These are phyloP conservation scores for Zosterops lateralis DNA, from an alignment of 2,113 vertebrate species.

Conservation along the genomic window DNA sequence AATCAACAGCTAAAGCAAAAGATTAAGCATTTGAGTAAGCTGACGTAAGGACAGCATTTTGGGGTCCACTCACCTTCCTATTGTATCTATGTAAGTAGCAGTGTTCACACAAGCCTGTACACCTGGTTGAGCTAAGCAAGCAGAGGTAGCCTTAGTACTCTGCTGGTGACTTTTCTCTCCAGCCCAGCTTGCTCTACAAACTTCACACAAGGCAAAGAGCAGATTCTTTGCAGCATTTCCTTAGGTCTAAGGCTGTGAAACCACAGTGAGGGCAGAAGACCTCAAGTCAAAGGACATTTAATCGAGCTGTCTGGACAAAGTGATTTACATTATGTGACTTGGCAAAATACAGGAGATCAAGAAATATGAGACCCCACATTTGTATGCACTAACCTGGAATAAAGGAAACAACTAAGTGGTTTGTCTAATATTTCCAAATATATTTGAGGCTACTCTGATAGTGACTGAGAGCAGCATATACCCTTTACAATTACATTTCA, in stretches of 20 bases:
- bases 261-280: not conserved
- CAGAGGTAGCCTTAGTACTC: not conserved
- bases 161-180: not conserved
- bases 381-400: not conserved
- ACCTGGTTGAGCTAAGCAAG: not conserved
- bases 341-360: not conserved
- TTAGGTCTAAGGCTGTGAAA: not conserved
- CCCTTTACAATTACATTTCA: not conserved
- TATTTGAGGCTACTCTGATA: not conserved
- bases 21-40: not conserved
- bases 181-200: not conserved
- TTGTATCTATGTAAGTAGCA: fast-evolving
- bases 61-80: not conserved
- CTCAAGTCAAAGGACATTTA: not conserved
- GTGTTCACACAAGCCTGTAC: not conserved
- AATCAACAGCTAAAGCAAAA: not conserved
- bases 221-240: not conserved
- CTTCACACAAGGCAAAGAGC: not conserved
- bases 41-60: not conserved
- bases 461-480: not conserved
- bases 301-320: not conserved
- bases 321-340: not conserved
- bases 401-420: not conserved
- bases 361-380: not conserved
- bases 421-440: not conserved